These are phyloP conservation scores for Corbicula japonica DNA, from an alignment of 2,888 invertebrate genomes.

Conservation along the genomic window DNA sequence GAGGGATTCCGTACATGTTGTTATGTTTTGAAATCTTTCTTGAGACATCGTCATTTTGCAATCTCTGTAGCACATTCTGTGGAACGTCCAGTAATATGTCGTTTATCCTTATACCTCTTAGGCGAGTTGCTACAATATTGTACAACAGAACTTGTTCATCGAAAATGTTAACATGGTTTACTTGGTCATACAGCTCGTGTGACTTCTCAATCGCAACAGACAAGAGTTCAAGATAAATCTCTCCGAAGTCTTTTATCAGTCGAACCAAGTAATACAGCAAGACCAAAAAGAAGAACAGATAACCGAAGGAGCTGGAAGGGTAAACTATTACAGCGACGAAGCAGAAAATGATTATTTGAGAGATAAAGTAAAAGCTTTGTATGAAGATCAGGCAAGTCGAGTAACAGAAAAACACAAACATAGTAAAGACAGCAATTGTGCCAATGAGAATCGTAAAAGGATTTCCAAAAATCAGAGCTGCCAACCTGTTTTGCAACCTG, in stretches of 20 bases:
- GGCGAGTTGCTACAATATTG: slow-evolving; percentile 22
- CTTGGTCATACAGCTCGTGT: slow-evolving; percentile 21
- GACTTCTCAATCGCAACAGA: slow-evolving; percentile 47
- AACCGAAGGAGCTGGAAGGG: slow-evolving; percentile 48
- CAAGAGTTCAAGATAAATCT: slow-evolving; percentile 45
- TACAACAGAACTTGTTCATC: slow-evolving; percentile 31
- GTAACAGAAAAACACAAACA: slow-evolving; percentile 36
- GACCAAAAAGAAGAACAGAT: slow-evolving; percentile 53
- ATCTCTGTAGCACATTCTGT: slow-evolving; percentile 26
- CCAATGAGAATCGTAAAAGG: slow-evolving; percentile 3
- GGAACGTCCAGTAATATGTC: slow-evolving; percentile 21
- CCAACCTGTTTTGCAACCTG: background rate
- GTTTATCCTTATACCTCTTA: slow-evolving; percentile 28
- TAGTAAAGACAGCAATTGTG: background rate
- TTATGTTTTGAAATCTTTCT: background rate
- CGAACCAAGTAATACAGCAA: slow-evolving; percentile 56
- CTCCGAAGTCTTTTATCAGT: slow-evolving; percentile 43
- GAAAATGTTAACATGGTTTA: slow-evolving; percentile 25
- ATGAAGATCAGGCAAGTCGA: slow-evolving; percentile 46
- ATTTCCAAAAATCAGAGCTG: slow-evolving; percentile 1
- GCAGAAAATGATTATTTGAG: slow-evolving; percentile 45
- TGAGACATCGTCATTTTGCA: background rate
- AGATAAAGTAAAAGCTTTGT: slow-evolving; percentile 45
- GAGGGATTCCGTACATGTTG: slow-evolving; percentile 18
- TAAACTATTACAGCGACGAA: slow-evolving; percentile 57